phyloP scores from a whole-genome alignment of 2,888 invertebrate genomes.

The Dendrolimus houi region DNA sequence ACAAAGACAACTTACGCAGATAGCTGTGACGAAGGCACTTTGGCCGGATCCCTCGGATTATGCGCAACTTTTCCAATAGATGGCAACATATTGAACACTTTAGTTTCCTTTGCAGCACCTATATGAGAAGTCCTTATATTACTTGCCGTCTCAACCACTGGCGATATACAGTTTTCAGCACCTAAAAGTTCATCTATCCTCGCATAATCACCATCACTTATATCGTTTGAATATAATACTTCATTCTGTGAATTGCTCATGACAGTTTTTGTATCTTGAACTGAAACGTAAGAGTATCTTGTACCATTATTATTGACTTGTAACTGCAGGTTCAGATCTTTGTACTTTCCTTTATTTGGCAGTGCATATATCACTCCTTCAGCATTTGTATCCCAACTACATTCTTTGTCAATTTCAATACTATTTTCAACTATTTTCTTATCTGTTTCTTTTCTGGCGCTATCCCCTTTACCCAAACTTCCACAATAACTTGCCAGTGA shows the following conservation, averaged over 20 bases:
- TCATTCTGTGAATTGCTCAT: conserved; percentile 70
- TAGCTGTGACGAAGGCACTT: conserved; percentile 48
- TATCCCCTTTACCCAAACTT: conserved; percentile 39
- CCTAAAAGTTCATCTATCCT: conserved; percentile 63
- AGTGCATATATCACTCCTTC: conserved; percentile 71
- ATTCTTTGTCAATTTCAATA: conserved; percentile 73
- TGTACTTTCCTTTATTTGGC: conserved; percentile 70
- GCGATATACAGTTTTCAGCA: conserved; percentile 62
- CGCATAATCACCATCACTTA: conserved; percentile 63
- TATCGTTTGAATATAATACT: conserved; percentile 57
- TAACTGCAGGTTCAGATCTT: conserved; percentile 62
- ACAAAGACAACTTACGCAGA: conserved; percentile 1
- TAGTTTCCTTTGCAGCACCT: conserved; percentile 39
- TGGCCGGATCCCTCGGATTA: conserved; percentile 44
- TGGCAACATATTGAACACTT: conserved; percentile 58
- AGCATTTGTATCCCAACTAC: conserved; percentile 75
- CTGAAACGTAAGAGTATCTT: conserved; percentile 64
- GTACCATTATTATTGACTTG: conserved; percentile 71
- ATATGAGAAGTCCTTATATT: conserved; percentile 64
- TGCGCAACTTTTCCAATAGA: conserved; percentile 61
- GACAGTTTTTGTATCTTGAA: conserved; percentile 62
- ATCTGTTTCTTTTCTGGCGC: conserved; percentile 25
- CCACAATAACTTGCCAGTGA: conserved; percentile 53
- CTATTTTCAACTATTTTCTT: conserved; percentile 60
- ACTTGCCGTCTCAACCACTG: conserved; percentile 45